phyloP scores from a whole-genome alignment of 2,113 vertebrate species.

The Megaleporinus macrocephalus region DNA sequence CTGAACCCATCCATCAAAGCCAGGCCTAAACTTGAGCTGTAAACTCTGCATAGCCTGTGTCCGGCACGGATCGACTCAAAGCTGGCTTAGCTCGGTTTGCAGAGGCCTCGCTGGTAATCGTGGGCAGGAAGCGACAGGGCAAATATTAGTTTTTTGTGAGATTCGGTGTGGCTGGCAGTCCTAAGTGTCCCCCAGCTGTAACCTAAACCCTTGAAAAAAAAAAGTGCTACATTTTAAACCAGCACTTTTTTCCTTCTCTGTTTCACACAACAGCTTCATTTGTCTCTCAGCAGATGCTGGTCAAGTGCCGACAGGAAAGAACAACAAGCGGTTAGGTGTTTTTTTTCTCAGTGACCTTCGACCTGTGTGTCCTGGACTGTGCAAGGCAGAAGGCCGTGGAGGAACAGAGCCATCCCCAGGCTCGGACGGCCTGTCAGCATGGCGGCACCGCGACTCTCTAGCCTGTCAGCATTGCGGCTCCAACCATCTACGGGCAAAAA shows the following conservation, averaged over 20 bases:
- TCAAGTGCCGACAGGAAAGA: conserved; percentile 60
- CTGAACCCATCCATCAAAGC: conserved; percentile 19
- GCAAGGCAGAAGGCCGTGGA: conserved; percentile 25
- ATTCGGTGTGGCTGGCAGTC: conserved; percentile 1
- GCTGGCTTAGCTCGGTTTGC: conserved; percentile 39
- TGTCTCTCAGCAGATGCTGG: conserved; percentile 66
- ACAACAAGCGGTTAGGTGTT: conserved; percentile 69
- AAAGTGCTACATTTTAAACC: conserved; percentile 53
- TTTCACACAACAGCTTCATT: conserved; percentile 62
- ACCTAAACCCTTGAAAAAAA: conserved; percentile 55
- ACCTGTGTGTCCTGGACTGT: conserved; percentile 52
- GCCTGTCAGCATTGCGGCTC: conserved; percentile 61
- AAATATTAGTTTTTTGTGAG: conserved; percentile 52
- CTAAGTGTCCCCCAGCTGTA: conserved; percentile 51
- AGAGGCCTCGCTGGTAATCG: conserved; percentile 34
- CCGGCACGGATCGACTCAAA: conserved; percentile 16
- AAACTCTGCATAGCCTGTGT: background rate
- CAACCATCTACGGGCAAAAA: background rate
- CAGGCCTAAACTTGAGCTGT: background rate
- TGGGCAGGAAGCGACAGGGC: conserved; percentile 11
- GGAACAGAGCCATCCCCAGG: conserved; percentile 42
- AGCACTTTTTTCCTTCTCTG: conserved; percentile 50
- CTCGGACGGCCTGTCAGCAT: conserved; percentile 65
- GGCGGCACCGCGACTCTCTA: conserved; percentile 49
- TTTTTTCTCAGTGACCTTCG: conserved; percentile 67